Base-by-base conservation (phyloP, 92 coral and sea anemone genomes). In the Diadumene lineata region DNA sequence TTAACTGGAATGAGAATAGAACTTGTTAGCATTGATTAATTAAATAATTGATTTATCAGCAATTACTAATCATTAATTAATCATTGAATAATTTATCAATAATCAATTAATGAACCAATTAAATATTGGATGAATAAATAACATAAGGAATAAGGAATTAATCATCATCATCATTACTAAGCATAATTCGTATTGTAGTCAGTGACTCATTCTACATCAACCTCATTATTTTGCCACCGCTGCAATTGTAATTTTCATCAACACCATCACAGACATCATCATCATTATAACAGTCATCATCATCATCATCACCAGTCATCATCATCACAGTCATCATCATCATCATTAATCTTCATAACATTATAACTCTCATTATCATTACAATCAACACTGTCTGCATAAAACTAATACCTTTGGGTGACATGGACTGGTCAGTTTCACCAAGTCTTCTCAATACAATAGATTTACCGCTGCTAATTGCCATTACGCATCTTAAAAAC, bases 181-280 rank as follows among this genome's bases (percentile, higher is more conserved):
- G 6, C 48, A 38, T 38, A 6, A 38, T 38, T 13, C 10, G 6
- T 33, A 60, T 24, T 16, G 18, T 27, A 9, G 27, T 60, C 66
- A 53, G 10, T 16, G 18, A 3, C 21, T 9, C 18, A 4, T 9
- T 53, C n/a, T 9, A 3, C 60, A 38, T 4, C 48, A 38, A 38
- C 48, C 13, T 38, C 48, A 38, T 13, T 38, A 38, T 38, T 13
- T 38, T 13, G 13, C 13, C 48, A 38, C 6, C 48, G 13, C 81
- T 87, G 32, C 89, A 82, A 24, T 85, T 87, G 17, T 88, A 90
- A 62, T 88, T 90, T 76, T 85, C 85, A 74, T 88, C 93, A 72
- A 38, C 48, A 38, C 13, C 48, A 38, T 4, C 48, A 38, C 6
- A 6, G 13, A 38, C 86, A 89, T 86, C 93, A 28, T 87, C 81